Evolutionary conservation across 2,113 vertebrate species (phyloP), one percentile per base, ranked within the genome.

Genomic region (Hypocryptadius cinnamomeus): DNA sequence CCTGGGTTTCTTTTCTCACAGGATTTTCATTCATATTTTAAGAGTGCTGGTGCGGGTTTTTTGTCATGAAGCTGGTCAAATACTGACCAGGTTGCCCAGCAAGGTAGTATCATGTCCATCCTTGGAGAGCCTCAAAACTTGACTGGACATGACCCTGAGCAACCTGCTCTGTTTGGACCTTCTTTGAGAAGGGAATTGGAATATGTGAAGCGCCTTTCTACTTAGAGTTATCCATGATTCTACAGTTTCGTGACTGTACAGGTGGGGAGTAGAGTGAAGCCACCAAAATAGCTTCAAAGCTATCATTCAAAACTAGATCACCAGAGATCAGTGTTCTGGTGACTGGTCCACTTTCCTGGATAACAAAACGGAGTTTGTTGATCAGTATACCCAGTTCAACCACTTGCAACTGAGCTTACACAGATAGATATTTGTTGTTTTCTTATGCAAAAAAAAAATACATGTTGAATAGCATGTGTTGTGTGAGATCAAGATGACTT

Each of bases 41-140:
- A 85, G 31, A 0, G 0, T 83, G 30, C 25, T 61, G 25, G 7
- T 69, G 30, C 18, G 7, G 8, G 0, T 0, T 3, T 11, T 47
- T 44, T 68, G 15, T 42, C 30, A 47, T 54, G 17, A 70, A 12
- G 9, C 33, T 85, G 33, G 17, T 78, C 42, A 74, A 76, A 48
- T 60, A 81, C 21, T 68, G 61, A 68, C 30, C 23, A 79, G 20
- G n/a, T 54, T 91, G 10, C 8, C 37, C 50, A 50, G 22, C 3
- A 3, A 90, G 5, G 15, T 21, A 45, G 11, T 56, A 19, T 72
- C 57, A 56, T 81, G 19, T 74, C 44, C 15, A 2, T 65, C 45
- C 42, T 57, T 47, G 50, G 50, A 77, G 59, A 79, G 50, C 35
- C 30, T 87, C 68, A 79, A 50, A 76, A 82, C n/a, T 31, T 50